Conservation (phyloP, 2,113 vertebrate genomes). For the Pelusios castaneus region DNA sequence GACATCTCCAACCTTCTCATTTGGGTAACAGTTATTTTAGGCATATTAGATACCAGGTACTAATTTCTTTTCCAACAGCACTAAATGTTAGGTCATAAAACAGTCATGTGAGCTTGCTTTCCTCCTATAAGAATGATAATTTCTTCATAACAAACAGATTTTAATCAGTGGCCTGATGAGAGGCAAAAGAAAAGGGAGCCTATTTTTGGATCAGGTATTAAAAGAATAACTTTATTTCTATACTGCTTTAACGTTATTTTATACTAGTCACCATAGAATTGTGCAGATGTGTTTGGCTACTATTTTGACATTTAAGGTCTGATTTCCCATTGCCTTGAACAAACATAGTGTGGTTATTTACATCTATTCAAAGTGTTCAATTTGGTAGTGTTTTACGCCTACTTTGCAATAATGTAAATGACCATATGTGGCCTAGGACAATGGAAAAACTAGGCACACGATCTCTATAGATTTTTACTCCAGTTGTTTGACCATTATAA, state of each 20-base stretch:
- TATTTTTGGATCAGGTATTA: background rate
- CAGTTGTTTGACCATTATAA: background rate
- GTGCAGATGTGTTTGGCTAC: background rate
- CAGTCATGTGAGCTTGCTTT: background rate
- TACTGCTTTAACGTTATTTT: accelerated
- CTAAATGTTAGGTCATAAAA: background rate
- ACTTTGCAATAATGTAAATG: background rate
- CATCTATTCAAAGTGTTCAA: accelerated
- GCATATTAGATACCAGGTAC: accelerated
- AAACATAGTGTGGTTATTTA: accelerated
- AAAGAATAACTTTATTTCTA: background rate
- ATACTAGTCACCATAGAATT: conserved; percentile 12
- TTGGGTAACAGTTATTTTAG: accelerated
- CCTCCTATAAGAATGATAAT: accelerated
- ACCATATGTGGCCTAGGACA: background rate
- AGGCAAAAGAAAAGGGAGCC: background rate
- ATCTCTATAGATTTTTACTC: background rate
- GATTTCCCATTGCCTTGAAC: accelerated
- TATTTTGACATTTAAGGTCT: background rate
- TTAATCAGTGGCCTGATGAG: accelerated
- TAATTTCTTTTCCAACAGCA: background rate
- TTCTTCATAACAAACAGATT: accelerated
- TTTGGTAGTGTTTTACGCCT: accelerated
- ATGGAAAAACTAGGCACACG: background rate
- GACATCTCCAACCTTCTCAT: accelerated